Percentiles rank a stretch among this genome's conserved stretches.
Conservation (phyloP, 2,888 invertebrate genomes). For the Ceratothoa steindachneri region DNA sequence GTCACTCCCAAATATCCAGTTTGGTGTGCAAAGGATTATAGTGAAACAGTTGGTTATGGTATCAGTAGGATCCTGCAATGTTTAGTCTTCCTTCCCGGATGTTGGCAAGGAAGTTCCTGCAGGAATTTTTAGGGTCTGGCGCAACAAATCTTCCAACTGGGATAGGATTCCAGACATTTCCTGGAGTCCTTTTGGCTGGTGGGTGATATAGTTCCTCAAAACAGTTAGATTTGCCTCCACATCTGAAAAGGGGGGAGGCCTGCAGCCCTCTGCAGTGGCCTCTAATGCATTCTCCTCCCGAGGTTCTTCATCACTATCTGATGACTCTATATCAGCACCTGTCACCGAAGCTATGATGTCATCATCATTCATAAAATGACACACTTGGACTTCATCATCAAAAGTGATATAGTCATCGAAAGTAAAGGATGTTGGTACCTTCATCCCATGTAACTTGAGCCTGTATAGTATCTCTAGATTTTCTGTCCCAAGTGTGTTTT, state of each 20-base stretch:
- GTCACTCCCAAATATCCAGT: too few relatives aligned
- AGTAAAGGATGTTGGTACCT: constrained; percentile 32
- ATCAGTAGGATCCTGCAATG: too few relatives aligned
- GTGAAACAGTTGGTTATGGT: too few relatives aligned
- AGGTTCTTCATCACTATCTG: constrained; percentile 35
- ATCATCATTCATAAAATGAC: constrained; percentile 45
- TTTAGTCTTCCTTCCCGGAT: background rate
- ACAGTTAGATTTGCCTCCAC: constrained; percentile 30
- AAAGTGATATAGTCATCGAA: constrained; percentile 43
- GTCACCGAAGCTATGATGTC: constrained; percentile 42
- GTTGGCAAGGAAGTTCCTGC: background rate
- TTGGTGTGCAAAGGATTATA: too few relatives aligned
- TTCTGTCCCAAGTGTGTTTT: constrained; percentile 38
- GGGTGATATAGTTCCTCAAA: constrained; percentile 25
- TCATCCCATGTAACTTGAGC: constrained; percentile 34
- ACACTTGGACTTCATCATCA: constrained; percentile 43
- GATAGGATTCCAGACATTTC: constrained; percentile 37
- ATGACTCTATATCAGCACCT: constrained; percentile 38
- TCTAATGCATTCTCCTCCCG: constrained; percentile 14
- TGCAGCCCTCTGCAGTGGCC: constrained; percentile 11
- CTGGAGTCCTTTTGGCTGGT: constrained; percentile 31
- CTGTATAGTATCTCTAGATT: constrained; percentile 41
- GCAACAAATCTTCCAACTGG: constrained; percentile 34
- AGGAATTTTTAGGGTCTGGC: background rate
- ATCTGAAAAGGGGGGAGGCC: constrained; percentile 29